Evolutionary conservation across 1,140 invertebrate genomes (phyloP).

Genomic region (Leptinotarsa defecta): DNA sequence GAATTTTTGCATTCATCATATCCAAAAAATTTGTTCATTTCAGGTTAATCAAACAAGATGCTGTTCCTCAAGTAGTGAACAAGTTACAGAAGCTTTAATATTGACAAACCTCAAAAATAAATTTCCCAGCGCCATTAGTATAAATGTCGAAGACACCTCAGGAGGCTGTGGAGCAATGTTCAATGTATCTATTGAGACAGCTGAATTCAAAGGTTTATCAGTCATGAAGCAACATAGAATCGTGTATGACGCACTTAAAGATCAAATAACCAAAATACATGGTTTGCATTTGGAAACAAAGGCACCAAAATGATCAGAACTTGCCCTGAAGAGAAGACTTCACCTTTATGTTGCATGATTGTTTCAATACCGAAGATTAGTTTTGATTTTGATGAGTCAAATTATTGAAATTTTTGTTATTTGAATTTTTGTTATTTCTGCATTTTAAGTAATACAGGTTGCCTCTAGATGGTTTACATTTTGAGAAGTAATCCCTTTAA

Average conservation of each 20-base stretch:
- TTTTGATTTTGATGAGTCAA: too few relatives aligned
- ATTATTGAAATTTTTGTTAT: too few relatives aligned
- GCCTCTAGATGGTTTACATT: too few relatives aligned
- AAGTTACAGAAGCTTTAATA: conserved; percentile 41
- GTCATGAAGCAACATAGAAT: conserved; percentile 81
- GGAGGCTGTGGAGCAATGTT: conserved; percentile 90
- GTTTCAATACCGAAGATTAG: too few relatives aligned
- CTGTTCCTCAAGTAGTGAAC: background rate
- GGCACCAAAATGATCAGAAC: conserved; percentile 27
- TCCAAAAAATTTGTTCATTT: background rate
- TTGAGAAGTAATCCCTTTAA: too few relatives aligned
- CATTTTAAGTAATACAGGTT: too few relatives aligned
- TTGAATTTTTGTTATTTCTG: too few relatives aligned
- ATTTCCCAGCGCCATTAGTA: conserved; percentile 68
- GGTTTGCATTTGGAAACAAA: conserved; percentile 63
- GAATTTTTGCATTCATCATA: too few relatives aligned
- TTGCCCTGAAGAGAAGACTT: background rate
- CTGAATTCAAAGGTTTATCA: conserved; percentile 76
- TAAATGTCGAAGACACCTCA: conserved; percentile 76
- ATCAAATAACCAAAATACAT: conserved; percentile 84
- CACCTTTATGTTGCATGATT: too few relatives aligned
- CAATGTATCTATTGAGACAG: conserved; percentile 76
- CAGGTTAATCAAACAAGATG: background rate
- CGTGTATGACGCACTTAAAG: conserved; percentile 76
- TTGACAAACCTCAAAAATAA: conserved; percentile 58